Percentiles rank a stretch among this genome's conserved stretches.
These are phyloP conservation scores for Xanthia togata DNA, from an alignment of 2,888 invertebrate genomes.

Conservation along the genomic window DNA sequence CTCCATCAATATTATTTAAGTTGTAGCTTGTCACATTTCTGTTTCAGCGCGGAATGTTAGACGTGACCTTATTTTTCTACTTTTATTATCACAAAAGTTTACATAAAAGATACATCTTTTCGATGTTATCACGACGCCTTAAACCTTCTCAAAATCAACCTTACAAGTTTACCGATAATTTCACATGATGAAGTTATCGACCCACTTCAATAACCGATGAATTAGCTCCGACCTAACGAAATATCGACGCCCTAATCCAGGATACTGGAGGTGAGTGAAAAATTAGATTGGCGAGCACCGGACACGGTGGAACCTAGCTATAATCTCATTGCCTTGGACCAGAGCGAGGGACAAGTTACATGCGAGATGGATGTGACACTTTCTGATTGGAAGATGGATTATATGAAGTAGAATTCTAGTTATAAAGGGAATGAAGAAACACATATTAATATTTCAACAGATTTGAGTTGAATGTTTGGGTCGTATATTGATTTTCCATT, in stretches of 20 bases:
- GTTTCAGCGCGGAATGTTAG: slow-evolving; percentile 6
- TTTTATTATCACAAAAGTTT: slow-evolving; percentile 3
- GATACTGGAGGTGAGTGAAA: slow-evolving; percentile 72
- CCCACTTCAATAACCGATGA: slow-evolving; percentile 46
- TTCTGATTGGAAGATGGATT: slow-evolving; percentile 26
- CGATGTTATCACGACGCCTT: no score
- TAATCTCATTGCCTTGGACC: slow-evolving; percentile 70
- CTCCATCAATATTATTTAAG: slow-evolving; percentile 49
- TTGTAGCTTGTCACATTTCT: slow-evolving; percentile 38
- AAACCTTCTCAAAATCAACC: slow-evolving; percentile 1
- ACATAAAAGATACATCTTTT: slow-evolving; percentile 4
- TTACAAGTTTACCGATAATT: slow-evolving; percentile 19
- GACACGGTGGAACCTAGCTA: slow-evolving; percentile 67
- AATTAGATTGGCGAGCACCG: slow-evolving; percentile 74
- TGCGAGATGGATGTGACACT: slow-evolving; percentile 38
- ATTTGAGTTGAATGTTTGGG: not conserved
- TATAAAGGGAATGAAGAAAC: not conserved
- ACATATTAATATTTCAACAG: not conserved
- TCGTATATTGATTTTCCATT: slow-evolving; percentile 34
- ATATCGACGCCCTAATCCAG: slow-evolving; percentile 68
- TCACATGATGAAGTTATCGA: slow-evolving; percentile 16
- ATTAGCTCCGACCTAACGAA: slow-evolving; percentile 65
- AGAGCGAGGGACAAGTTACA: slow-evolving; percentile 40
- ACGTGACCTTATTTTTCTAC: slow-evolving; percentile 3
- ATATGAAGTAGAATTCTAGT: not conserved